These are phyloP conservation scores for Nomada lathburiana DNA, from an alignment of 2,888 invertebrate genomes.

Conservation along the genomic window DNA sequence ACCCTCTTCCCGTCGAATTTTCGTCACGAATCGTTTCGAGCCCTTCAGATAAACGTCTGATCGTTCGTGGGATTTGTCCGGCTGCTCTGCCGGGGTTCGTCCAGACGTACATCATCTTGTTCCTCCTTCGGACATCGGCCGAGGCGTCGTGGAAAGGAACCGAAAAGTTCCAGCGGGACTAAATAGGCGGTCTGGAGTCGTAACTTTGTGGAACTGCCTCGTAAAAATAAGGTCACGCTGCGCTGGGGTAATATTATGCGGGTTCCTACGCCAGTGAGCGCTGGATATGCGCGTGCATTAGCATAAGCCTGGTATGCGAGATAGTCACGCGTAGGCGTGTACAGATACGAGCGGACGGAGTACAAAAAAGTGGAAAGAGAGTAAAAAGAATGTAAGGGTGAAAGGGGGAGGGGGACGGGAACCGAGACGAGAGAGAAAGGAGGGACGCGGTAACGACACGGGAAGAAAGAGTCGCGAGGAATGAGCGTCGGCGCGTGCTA, in stretches of 20 bases:
- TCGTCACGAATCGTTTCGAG: neutral
- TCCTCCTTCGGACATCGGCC: neutral
- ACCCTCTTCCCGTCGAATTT: constrained; percentile 2
- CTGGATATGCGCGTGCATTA: constrained; percentile 66
- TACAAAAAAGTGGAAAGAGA: constrained; percentile 61
- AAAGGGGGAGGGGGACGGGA: neutral
- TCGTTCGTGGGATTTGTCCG: constrained; percentile 31
- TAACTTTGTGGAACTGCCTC: constrained; percentile 49
- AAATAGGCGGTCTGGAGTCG: constrained; percentile 3
- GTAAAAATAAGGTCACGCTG: constrained; percentile 62
- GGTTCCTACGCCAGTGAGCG: constrained; percentile 59
- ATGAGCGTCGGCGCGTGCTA: neutral
- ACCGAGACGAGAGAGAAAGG: neutral
- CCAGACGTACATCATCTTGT: constrained; percentile 1
- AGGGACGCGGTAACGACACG: constrained; percentile 6
- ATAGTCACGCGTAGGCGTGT: constrained; percentile 70
- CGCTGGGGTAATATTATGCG: constrained; percentile 48
- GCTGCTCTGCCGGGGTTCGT: constrained; percentile 13
- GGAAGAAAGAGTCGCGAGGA: constrained; percentile 1
- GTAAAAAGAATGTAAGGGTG: constrained; percentile 51
- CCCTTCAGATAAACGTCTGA: constrained; percentile 22
- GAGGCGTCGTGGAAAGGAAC: neutral
- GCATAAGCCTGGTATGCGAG: constrained; percentile 73
- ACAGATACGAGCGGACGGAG: constrained; percentile 58
- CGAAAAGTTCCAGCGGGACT: neutral